Evolutionary conservation across 2,888 invertebrate species (phyloP).

Genomic region (Noctua pronuba): DNA sequence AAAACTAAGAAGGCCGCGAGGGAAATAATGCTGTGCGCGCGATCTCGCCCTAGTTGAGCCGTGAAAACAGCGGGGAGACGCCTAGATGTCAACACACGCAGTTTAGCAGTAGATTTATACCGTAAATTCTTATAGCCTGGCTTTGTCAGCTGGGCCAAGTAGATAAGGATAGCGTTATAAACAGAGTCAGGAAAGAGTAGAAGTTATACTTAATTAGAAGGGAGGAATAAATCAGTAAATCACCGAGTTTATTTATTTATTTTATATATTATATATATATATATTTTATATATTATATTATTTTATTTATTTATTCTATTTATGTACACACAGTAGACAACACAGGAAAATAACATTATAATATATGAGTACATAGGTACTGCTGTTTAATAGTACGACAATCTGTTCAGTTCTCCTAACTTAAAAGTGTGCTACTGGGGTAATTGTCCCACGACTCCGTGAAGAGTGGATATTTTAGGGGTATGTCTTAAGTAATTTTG

Average conservation of each 20-base stretch:
- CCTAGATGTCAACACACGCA: neutral
- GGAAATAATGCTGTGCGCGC: constrained; percentile 72
- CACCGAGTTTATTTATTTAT: too few species aligned
- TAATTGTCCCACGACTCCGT: neutral
- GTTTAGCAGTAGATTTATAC: neutral
- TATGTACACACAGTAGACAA: too few species aligned
- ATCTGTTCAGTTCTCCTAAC: neutral
- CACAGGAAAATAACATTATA: too few species aligned
- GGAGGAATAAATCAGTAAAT: neutral
- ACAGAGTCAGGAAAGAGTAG: neutral
- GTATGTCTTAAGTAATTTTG: neutral
- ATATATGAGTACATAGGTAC: too few species aligned
- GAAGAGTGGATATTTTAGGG: neutral
- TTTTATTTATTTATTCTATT: too few species aligned
- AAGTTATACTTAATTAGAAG: neutral
- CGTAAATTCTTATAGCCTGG: neutral
- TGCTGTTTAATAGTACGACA: neutral
- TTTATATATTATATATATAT: too few species aligned
- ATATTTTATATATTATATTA: too few species aligned
- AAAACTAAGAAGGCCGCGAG: constrained; percentile 67
- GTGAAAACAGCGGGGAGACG: constrained; percentile 5
- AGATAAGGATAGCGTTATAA: neutral
- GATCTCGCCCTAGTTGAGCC: constrained; percentile 55
- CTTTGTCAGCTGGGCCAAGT: neutral
- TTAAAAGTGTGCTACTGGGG: neutral